Conservation (phyloP, 2,113 vertebrate genomes). For the Aythya baeri region DNA sequence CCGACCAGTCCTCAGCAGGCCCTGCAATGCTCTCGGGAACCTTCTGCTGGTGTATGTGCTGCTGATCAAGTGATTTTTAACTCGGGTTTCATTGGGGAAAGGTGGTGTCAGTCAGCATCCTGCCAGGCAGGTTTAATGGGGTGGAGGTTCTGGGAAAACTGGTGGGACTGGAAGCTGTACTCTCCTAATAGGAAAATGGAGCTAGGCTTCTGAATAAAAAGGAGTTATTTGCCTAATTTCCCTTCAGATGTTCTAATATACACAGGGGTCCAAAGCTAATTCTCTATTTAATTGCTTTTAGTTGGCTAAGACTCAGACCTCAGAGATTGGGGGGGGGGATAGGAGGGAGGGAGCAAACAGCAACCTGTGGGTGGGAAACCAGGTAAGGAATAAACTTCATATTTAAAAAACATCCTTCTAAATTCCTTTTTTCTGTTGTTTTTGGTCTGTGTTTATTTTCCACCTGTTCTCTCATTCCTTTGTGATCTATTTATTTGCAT, state of each 20-base stretch:
- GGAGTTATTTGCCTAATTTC: slow-evolving; percentile 30
- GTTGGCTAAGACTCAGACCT: not conserved
- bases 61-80: not conserved
- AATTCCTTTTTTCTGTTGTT: not conserved
- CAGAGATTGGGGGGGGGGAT: too few relatives aligned
- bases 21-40: not conserved
- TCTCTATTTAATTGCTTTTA: not conserved
- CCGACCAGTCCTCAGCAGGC: not conserved
- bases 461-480: not conserved
- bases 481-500: not conserved
- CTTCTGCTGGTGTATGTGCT: not conserved
- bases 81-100: not conserved
- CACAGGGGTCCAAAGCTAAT: not conserved
- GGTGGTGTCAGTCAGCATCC: not conserved
- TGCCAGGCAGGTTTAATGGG: not conserved
- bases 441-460: not conserved
- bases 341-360: not conserved
- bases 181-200: not conserved
- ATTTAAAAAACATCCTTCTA: not conserved
- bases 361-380: not conserved
- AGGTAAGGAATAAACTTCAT: not conserved
- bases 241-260: not conserved
- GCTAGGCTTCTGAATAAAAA: not conserved
- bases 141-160: slow-evolving; percentile 34
- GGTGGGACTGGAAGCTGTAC: slow-evolving; percentile 27